Evolutionary conservation across 2,888 invertebrate species (phyloP), one percentile per base, ranked within the genome.

Genomic region (Agrotis clavis): DNA sequence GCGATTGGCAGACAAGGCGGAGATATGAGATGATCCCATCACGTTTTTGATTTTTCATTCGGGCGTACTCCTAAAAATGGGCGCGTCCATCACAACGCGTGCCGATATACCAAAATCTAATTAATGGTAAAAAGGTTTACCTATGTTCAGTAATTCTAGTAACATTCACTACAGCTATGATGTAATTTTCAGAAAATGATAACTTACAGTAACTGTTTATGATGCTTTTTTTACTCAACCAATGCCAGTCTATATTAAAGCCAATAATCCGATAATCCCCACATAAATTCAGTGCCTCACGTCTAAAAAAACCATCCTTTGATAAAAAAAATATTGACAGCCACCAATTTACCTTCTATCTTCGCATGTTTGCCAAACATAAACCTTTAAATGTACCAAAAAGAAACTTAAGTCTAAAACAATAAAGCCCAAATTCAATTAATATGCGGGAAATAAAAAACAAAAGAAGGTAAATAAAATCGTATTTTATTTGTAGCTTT

Each of bases 311-410:
- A 61, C 67, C 64, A 50, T 76, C 67, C 41, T 61, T 70, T 56
- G 59, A 74, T 77, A 68, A 45, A 79, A 85, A 70, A 74, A 79
- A 80, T 75, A 82, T 78, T 77, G 82, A 75, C 77, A 79, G 68
- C 54, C 56, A 70, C 73, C 72, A 74, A 82, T 84, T 68, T 80
- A 80, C 85, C 77, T 86, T 67, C 60, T 61, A 74, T 84, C 74
- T 79, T 85, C 67, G 86, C 85, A 79, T 86, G 85, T 86, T 84
- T 82, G 64, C 66, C 57, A 73, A 77, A 74, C 76, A 84, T 85
- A 79, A 84, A 67, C 53, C 63, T 79, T 75, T 59, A 74, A 79
- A 74, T 60, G 56, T 77, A 63, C n/a, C 47, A 18, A 77, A 84
- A 67, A 47, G 14, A 62, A 54, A 74, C 71, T 25, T 59, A 71